Percentiles rank a stretch among this genome's conserved stretches.
Evolutionary conservation across 2,888 invertebrate genomes (phyloP).

Genomic region (Lamellibrachia columna): DNA sequence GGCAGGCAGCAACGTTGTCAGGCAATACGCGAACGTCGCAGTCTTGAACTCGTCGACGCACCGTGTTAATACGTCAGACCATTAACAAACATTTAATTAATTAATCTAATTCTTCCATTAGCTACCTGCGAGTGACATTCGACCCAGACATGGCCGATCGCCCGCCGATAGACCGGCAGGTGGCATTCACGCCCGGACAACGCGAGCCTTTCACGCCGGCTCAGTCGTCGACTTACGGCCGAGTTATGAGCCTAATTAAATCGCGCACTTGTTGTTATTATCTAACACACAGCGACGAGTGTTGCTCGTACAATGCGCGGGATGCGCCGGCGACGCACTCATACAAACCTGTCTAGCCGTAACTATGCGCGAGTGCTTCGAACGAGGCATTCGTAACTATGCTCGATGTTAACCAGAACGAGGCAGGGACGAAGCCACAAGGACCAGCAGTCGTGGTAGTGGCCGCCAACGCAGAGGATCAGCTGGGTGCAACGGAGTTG

Average conservation of each 20-base stretch:
- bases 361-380: background rate
- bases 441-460: background rate
- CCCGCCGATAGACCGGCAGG: background rate
- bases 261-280: conserved; percentile 16
- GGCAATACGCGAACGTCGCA: background rate
- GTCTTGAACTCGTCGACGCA: background rate
- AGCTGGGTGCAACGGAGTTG: background rate
- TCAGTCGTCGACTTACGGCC: conserved; percentile 1
- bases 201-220: conserved; percentile 16
- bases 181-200: background rate
- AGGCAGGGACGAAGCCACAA: background rate
- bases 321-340: background rate
- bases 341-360: conserved; percentile 12
- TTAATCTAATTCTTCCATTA: conserved; percentile 10
- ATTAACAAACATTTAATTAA: background rate
- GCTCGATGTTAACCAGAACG: conserved; percentile 16
- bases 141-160: background rate
- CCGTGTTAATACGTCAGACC: background rate
- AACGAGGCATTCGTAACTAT: background rate
- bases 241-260: background rate
- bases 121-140: background rate
- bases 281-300: background rate
- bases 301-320: background rate
- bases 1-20: background rate
- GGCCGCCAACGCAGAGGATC: background rate